Evolutionary conservation across 2,888 invertebrate genomes (phyloP).

Genomic region (Nipponacmea schrenckii): DNA sequence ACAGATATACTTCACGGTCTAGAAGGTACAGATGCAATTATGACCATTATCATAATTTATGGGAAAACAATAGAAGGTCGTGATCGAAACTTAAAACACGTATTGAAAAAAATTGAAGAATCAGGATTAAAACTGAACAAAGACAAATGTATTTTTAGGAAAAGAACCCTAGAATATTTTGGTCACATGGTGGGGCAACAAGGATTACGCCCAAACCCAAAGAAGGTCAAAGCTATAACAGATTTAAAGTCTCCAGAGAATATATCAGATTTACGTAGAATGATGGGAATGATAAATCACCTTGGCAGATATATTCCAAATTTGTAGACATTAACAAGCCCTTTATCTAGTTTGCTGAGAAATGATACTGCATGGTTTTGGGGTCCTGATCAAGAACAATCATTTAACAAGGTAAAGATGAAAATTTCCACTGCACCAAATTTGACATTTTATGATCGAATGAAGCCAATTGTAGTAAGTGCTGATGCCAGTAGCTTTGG

Average conservation of each 20-base stretch:
- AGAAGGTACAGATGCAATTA: neutral
- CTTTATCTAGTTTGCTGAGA: slow-evolving; percentile 26
- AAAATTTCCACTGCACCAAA: slow-evolving; percentile 28
- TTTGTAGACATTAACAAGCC: slow-evolving; percentile 28
- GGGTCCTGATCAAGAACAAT: slow-evolving; percentile 28
- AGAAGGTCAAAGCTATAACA: slow-evolving; percentile 30
- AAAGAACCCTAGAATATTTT: slow-evolving; percentile 4
- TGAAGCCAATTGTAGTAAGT: slow-evolving; percentile 33
- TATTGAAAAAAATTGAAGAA: too few relatives aligned
- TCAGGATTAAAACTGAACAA: too few relatives aligned
- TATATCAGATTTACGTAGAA: too few relatives aligned
- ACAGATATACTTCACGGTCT: slow-evolving; percentile 10
- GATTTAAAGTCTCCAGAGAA: slow-evolving; percentile 24
- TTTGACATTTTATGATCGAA: slow-evolving; percentile 34
- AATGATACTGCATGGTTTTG: slow-evolving; percentile 27
- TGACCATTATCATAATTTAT: slow-evolving; percentile 27
- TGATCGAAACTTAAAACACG: slow-evolving; percentile 23
- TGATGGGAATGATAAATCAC: slow-evolving; percentile 37
- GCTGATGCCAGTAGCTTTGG: slow-evolving; percentile 39
- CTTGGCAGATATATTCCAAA: slow-evolving; percentile 32
- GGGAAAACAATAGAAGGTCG: slow-evolving; percentile 28
- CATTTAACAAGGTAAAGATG: slow-evolving; percentile 33
- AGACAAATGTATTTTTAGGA: too few relatives aligned
- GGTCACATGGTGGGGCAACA: slow-evolving; percentile 14
- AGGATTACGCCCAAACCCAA: slow-evolving; percentile 31